Evolutionary conservation across 2,113 vertebrate genomes (phyloP), one percentile per base, ranked within the genome.

Genomic region (human): DNA sequence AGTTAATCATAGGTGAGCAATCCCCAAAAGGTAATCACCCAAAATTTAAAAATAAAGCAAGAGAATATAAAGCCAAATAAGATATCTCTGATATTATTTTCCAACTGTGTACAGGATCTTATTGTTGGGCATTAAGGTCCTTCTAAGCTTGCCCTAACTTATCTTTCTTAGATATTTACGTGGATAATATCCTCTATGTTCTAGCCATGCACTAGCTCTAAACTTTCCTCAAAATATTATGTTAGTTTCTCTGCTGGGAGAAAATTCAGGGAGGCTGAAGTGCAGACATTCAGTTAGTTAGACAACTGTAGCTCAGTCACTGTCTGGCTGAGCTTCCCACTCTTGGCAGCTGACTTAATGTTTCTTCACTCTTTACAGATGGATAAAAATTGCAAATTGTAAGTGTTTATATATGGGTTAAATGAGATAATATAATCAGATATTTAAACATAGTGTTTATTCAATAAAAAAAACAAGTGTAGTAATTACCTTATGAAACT

Each of bases 371-470:
- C 2, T 59, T 57, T 68, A 59, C 50, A 40, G 1, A 83, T 52
- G 32, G 7, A 43, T 30, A 35, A 35, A n/a, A 45, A 50, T 27
- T 13, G 35, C 25, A 93, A 43, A 50, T 40, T 45, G 52, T 35
- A 89, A 75, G 10, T 59, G 38, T 61, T 72, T 79, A 50, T 43
- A 23, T 30, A 70, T 72, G n/a, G 1, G 5, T 73, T 73, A 72
- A 93, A n/a, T 73, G 23, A 86, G 13, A 72, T 55, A 81, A 72
- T 64, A 81, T 55, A 73, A 52, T 80, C 8, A 61, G 40, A 95
- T n/a, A 11, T 38, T 85, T 68, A 70, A 84, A 70, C 25, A 73
- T 2, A 45, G 4, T 11, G 14, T 27, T 66, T 38, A 12, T 32
- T 85, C 50, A 85, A 5, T 50, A 16, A 50, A 72, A 64, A 94